Base-by-base conservation (phyloP, 2,113 vertebrate species). In the Oreocharis arfaki region DNA sequence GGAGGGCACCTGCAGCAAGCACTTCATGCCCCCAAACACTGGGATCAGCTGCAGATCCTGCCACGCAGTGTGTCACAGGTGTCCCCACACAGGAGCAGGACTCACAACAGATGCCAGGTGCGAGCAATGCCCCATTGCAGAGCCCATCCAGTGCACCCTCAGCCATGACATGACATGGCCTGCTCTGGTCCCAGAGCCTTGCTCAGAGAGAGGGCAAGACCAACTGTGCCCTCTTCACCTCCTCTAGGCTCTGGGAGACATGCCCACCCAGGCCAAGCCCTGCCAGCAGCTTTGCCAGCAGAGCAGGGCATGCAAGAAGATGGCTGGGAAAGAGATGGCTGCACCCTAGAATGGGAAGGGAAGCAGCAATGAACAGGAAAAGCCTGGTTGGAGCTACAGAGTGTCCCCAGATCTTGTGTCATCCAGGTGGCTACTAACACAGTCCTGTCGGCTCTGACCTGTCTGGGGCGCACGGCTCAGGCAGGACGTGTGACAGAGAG, bases 111-210 rank as follows among this genome's bases (percentile, higher is more conserved):
- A 21, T 12, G 42, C 42, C 47, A 42, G 10, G 11, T 8, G 26
- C 0, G 7, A 64, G 77, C 27, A 35, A 30, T 3, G 41, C 59
- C 20, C 0, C 5, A 39, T 2, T 0, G 1, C 69, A 55, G 49
- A 77, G 49, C n/a, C 86, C 5, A 7, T 26, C 44, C 49, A 14
- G 73, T 4, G 2, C 39, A 32, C 41, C 8, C 57, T 33, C 42
- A 53, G 32, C 64, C 42, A 8, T 4, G 30, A 42, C 47, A 24
- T 1, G 7, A 67, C 64, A 37, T 22, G 37, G 11, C 46, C 81
- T 44, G 46, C 37, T 67, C 60, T 75, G 46, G 16, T 76, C 61
- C 41, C 49, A 70, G 50, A 91, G 56, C 37, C 37, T 13, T 61
- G 17, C 63, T 80, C 63, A 44, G 53, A 81, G 46, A 65, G 52